Conservation (phyloP, 1,140 invertebrate genomes). For the Pinna nobilis region DNA sequence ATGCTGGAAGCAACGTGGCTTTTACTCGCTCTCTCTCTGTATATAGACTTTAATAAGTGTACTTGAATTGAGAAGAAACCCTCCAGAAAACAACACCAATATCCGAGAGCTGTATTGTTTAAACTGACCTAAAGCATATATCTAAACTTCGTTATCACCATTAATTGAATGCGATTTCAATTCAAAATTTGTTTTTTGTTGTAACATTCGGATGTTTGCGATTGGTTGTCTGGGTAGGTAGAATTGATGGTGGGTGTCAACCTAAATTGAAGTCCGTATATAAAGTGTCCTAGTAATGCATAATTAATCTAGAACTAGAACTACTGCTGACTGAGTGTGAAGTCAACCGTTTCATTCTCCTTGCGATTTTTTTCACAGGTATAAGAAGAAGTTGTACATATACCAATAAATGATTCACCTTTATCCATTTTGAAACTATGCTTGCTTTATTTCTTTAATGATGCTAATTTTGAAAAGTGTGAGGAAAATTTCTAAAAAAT, state of each 20-base stretch:
- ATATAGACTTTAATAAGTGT: background rate
- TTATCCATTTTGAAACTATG: no score
- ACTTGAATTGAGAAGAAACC: conserved; percentile 11
- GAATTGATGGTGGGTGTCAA: conserved; percentile 41
- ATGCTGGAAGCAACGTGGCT: conserved; percentile 11
- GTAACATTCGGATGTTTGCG: conserved; percentile 12
- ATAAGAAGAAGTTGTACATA: no score
- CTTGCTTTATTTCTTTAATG: no score
- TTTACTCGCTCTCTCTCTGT: conserved; percentile 3
- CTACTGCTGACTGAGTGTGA: no score
- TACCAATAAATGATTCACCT: no score
- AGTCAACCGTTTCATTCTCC: no score
- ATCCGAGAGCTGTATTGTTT: conserved; percentile 32
- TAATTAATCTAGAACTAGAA: no score
- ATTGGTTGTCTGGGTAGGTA: conserved; percentile 40
- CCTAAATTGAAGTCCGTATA: conserved; percentile 23
- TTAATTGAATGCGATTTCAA: conserved; percentile 53
- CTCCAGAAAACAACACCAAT: conserved; percentile 12
- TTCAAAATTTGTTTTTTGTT: conserved; percentile 52
- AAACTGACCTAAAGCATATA: conserved; percentile 47
- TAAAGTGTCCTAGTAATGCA: conserved; percentile 21
- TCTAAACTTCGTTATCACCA: conserved; percentile 48
- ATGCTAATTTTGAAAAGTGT: no score
- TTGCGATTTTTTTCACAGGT: no score
- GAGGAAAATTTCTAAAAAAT: no score